Conservation (phyloP, 2,888 invertebrate genomes). For the Liodrosophila aerea region DNA sequence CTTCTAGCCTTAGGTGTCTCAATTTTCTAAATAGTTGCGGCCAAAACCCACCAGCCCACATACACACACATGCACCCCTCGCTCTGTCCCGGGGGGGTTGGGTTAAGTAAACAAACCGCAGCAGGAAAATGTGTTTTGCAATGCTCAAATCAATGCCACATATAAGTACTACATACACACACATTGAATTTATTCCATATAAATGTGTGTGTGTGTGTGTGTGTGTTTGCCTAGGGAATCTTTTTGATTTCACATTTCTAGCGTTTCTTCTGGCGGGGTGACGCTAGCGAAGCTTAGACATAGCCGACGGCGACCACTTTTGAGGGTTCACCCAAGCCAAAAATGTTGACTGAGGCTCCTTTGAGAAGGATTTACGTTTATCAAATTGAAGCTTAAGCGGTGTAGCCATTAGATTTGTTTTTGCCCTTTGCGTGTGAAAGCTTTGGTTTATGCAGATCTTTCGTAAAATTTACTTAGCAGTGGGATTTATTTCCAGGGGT, state of each 20-base stretch:
- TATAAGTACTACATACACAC: conserved; percentile 3
- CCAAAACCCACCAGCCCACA: not conserved
- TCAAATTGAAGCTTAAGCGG: conserved; percentile 67
- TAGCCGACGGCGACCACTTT: conserved; percentile 41
- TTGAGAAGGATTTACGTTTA: conserved; percentile 55
- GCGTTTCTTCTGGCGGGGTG: conserved; percentile 5
- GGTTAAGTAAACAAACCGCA: conserved; percentile 50
- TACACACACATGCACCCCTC: not conserved
- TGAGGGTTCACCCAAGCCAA: conserved; percentile 34
- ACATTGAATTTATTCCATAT: not conserved
- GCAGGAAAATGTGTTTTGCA: conserved; percentile 42
- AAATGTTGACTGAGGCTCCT: conserved; percentile 37
- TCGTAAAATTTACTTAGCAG: not conserved
- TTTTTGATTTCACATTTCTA: conserved; percentile 52
- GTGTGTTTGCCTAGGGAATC: conserved; percentile 33
- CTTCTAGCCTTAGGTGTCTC: conserved; percentile 64
- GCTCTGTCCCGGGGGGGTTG: not conserved
- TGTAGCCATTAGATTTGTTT: conserved; percentile 49
- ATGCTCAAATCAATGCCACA: conserved; percentile 60
- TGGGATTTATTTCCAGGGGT: conserved; percentile 2
- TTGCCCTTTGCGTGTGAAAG: conserved; percentile 22
- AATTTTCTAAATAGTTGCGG: conserved; percentile 69
- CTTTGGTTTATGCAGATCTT: conserved; percentile 10
- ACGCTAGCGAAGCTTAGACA: not conserved
- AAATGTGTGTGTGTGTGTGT: conserved; percentile 2